Percentiles rank a stretch among this genome's conserved stretches.
phyloP scores from a whole-genome alignment of 2,888 invertebrate species.

The Scaptomyza cyrtandrae region DNA sequence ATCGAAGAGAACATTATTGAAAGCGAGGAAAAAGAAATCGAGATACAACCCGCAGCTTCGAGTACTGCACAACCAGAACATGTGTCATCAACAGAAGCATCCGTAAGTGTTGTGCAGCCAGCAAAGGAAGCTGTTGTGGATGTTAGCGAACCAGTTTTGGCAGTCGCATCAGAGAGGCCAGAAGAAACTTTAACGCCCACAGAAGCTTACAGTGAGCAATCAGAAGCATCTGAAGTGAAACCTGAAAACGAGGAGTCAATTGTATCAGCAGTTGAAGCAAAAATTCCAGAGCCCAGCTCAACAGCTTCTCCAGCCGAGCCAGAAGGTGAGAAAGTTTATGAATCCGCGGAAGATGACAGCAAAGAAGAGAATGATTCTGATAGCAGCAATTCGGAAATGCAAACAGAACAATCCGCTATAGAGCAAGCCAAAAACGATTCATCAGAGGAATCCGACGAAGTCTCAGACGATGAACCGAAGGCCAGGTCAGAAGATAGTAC shows the following conservation, averaged over 20 bases:
- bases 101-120: conserved; percentile 8
- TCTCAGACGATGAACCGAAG: conserved; percentile 47
- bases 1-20: conserved; percentile 46
- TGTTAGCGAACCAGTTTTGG: conserved; percentile 20
- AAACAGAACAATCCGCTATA: conserved; percentile 15
- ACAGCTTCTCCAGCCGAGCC: conserved; percentile 22
- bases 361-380: conserved; percentile 17
- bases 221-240: conserved; percentile 10
- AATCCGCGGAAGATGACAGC: conserved; percentile 27
- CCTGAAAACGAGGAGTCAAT: conserved; percentile 13
- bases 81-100: conserved; percentile 31
- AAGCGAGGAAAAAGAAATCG: conserved; percentile 26
- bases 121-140: conserved; percentile 16
- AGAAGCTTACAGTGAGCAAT: conserved; percentile 15
- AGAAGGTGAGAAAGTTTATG: conserved; percentile 1
- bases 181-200: conserved; percentile 25
- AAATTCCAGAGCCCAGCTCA: conserved; percentile 12
- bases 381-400: conserved; percentile 5
- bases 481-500: conserved; percentile 63
- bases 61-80: conserved; percentile 16
- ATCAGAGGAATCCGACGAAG: conserved; percentile 52
- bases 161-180: not conserved
- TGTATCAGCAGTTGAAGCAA: not conserved
- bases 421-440: conserved; percentile 39
- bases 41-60: not conserved